phyloP scores from a whole-genome alignment of 2,113 vertebrate species.

The Fregetta grallaria region DNA sequence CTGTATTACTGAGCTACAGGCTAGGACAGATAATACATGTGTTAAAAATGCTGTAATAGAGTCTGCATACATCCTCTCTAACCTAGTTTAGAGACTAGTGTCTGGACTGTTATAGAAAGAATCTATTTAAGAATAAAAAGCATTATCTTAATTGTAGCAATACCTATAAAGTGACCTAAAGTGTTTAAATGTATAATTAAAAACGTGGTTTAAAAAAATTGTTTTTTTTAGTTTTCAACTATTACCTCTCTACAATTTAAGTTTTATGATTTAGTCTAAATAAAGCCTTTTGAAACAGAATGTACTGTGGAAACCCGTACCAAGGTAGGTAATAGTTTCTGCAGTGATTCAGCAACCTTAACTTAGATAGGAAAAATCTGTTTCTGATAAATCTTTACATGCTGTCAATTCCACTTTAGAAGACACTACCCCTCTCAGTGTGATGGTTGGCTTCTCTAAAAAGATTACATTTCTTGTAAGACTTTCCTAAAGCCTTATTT shows the following conservation, averaged over 20 bases:
- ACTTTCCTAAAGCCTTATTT: not conserved
- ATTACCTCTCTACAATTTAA: not conserved
- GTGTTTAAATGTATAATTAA: not conserved
- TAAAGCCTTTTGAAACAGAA: not conserved
- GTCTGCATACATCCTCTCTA: not conserved
- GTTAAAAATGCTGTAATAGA: not conserved
- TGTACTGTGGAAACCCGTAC: not conserved
- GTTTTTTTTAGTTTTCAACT: not conserved
- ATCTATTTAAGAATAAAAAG: not conserved
- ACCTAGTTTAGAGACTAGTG: not conserved
- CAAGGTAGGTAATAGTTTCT: not conserved
- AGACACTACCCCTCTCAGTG: not conserved
- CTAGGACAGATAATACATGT: not conserved
- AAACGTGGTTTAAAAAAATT: not conserved
- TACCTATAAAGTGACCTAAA: not conserved
- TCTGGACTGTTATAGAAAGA: not conserved
- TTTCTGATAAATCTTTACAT: not conserved
- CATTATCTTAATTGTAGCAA: not conserved
- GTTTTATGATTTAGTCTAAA: not conserved
- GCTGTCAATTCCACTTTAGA: slow-evolving; percentile 9
- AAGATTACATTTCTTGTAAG: not conserved
- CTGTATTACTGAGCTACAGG: not conserved
- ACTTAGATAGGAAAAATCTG: not conserved
- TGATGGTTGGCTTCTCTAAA: not conserved
- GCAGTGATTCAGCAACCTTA: not conserved